Conservation (phyloP, 2,797 vertebrate species). For the Cichlasoma orientale region DNA sequence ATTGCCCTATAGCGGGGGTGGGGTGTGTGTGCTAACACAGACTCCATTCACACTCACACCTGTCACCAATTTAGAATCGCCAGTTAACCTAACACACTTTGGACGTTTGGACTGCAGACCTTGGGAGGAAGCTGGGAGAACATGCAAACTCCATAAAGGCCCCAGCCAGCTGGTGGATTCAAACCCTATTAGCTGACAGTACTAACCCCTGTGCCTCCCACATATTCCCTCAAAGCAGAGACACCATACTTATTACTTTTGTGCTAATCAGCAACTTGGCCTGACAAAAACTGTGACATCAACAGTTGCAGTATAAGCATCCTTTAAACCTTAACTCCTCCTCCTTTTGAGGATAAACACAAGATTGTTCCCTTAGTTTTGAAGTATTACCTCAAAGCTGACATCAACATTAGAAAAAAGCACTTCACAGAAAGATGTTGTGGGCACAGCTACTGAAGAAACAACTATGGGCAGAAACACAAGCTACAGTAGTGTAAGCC, state of each 20-base stretch:
- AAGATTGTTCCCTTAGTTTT: background rate
- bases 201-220: background rate
- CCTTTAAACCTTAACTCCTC: background rate
- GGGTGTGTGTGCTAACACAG: background rate
- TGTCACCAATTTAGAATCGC: background rate
- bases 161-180: fast-evolving
- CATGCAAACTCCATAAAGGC: background rate
- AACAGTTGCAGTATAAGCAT: background rate
- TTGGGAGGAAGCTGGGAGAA: fast-evolving
- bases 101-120: background rate
- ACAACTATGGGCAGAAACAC: background rate
- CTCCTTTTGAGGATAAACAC: background rate
- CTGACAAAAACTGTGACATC: background rate
- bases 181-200: background rate
- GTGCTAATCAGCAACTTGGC: background rate
- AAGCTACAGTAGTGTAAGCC: background rate
- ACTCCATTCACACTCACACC: background rate
- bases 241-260: background rate
- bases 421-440: background rate
- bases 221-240: background rate
- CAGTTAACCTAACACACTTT: background rate
- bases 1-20: background rate
- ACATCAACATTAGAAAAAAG: background rate
- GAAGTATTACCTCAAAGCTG: background rate
- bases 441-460: background rate